A percentile compares a stretch with the other conserved stretches of the same genome.
phyloP scores from a whole-genome alignment of 1,140 invertebrate species.

The Glossosoma conforme region DNA sequence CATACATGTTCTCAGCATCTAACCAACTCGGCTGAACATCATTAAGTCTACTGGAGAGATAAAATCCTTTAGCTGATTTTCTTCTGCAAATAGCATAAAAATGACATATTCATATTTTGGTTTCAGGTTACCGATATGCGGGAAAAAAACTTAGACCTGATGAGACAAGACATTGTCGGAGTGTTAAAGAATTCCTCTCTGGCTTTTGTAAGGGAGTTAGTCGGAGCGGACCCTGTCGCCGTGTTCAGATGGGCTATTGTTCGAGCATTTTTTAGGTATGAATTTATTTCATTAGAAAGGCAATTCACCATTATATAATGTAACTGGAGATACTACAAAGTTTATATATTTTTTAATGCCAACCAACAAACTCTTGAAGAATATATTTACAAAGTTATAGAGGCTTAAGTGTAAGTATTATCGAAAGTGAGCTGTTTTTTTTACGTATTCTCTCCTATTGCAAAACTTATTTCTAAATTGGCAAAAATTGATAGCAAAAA shows the following conservation, averaged over 20 bases:
- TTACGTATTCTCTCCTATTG: too few relatives aligned
- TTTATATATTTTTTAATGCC: not conserved
- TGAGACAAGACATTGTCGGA: constrained; percentile 89
- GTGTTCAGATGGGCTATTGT: constrained; percentile 94
- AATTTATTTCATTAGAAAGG: not conserved
- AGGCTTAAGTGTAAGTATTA: too few relatives aligned
- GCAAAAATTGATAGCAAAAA: too few relatives aligned
- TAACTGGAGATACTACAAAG: not conserved
- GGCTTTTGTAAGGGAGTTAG: constrained; percentile 88
- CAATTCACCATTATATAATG: not conserved
- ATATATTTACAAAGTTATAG: not conserved
- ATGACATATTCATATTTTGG: too few relatives aligned
- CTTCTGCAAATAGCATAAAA: constrained; percentile 4
- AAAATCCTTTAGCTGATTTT: not conserved
- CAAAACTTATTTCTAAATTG: too few relatives aligned
- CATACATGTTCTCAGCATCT: too few relatives aligned
- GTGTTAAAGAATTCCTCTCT: constrained; percentile 90
- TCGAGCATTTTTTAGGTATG: constrained; percentile 71
- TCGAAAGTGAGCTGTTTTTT: too few relatives aligned
- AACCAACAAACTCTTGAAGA: not conserved
- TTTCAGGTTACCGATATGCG: constrained; percentile 80
- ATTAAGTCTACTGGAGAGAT: not conserved
- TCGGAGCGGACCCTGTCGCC: constrained; percentile 90
- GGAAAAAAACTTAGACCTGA: constrained; percentile 93
- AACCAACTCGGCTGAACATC: too few relatives aligned